These are phyloP conservation scores for Illadopsis cleaveri DNA, from an alignment of 2,113 vertebrate genomes.

Conservation along the genomic window DNA sequence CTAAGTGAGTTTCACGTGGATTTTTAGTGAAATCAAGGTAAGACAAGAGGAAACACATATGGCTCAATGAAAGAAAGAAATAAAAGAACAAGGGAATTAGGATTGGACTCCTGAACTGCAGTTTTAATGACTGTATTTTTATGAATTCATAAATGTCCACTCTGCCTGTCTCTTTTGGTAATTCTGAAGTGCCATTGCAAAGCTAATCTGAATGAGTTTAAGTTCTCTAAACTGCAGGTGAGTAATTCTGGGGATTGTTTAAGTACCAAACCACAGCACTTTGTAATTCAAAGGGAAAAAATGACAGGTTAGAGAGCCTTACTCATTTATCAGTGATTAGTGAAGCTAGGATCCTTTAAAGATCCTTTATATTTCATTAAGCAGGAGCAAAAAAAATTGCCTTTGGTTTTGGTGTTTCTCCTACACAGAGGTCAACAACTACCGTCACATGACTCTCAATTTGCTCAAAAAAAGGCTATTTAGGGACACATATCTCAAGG, in stretches of 20 bases:
- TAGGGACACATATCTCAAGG: background rate
- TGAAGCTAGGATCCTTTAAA: background rate
- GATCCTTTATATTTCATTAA: background rate
- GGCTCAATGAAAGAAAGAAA: background rate
- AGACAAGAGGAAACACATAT: background rate
- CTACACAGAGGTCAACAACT: background rate
- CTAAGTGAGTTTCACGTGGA: background rate
- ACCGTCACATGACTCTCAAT: background rate
- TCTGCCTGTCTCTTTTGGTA: background rate
- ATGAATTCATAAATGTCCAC: background rate
- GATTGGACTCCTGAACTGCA: background rate
- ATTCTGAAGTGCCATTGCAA: background rate
- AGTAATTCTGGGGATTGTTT: background rate
- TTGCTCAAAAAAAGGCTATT: background rate
- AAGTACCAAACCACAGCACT: background rate
- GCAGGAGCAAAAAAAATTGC: accelerated
- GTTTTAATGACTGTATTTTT: background rate
- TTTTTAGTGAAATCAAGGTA: background rate
- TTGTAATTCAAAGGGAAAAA: background rate
- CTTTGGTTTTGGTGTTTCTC: background rate
- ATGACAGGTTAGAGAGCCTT: background rate
- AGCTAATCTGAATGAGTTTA: background rate
- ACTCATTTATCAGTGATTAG: background rate
- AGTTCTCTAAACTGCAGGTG: background rate
- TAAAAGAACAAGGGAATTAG: background rate